Evolutionary conservation across 2,797 vertebrate species (phyloP).

Genomic region (Enteromius mattozi): DNA sequence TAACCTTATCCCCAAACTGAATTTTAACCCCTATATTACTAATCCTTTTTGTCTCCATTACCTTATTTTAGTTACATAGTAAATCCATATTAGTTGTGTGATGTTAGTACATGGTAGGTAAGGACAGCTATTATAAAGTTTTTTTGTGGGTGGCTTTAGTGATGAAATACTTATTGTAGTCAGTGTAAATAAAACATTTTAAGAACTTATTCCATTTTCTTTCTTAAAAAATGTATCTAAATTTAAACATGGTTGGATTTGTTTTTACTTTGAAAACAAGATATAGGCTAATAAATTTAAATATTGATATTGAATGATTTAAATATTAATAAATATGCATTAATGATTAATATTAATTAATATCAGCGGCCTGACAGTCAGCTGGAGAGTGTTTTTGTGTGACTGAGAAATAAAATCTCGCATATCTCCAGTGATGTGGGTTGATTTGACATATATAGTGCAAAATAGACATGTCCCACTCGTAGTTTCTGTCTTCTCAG

Average conservation of each 20-base stretch:
- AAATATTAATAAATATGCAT: too few species aligned
- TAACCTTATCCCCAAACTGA: neutral
- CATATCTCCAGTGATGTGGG: neutral
- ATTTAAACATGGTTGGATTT: neutral
- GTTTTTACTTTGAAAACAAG: neutral
- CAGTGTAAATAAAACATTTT: too few species aligned
- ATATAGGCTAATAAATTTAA: too few species aligned
- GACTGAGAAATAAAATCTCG: neutral
- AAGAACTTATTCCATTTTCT: too few species aligned
- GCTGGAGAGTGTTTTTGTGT: neutral
- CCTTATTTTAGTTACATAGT: neutral
- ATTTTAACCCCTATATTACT: neutral
- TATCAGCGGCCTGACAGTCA: neutral
- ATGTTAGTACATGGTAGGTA: neutral
- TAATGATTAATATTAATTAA: too few species aligned
- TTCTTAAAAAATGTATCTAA: too few species aligned
- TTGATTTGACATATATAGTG: slow-evolving; percentile 5
- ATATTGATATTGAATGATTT: too few species aligned
- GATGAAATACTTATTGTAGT: neutral
- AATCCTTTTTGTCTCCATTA: neutral
- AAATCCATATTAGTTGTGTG: neutral
- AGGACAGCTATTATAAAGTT: too few species aligned
- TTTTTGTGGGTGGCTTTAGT: neutral
- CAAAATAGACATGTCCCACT: neutral
- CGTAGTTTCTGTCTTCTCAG: neutral